Evolutionary conservation across 1,140 invertebrate species (phyloP).

Genomic region (Zaprionus capensis): DNA sequence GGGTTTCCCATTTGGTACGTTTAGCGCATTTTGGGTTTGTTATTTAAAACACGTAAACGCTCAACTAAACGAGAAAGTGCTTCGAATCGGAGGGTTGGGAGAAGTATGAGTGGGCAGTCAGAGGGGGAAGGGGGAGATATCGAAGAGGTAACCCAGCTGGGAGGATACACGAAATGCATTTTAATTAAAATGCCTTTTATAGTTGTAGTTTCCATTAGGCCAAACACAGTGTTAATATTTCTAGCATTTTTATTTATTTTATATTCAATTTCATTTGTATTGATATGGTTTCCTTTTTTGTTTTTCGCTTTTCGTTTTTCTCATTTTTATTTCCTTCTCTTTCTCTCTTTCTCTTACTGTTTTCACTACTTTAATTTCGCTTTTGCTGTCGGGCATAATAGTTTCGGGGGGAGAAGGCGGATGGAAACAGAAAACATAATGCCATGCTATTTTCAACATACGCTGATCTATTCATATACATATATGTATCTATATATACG

Average conservation of each 20-base stretch:
- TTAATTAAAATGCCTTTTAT: slow-evolving; percentile 39
- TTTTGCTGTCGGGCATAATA: slow-evolving; percentile 51
- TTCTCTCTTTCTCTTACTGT: slow-evolving; percentile 7
- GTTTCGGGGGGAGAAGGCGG: slow-evolving; percentile 15
- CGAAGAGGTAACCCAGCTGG: not conserved
- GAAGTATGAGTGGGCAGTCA: not conserved
- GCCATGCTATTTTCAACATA: slow-evolving; percentile 28
- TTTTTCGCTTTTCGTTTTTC: slow-evolving; percentile 33
- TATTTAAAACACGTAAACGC: slow-evolving; percentile 51
- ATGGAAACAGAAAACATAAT: slow-evolving; percentile 53
- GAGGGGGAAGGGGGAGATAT: too few relatives aligned
- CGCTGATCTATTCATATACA: not conserved
- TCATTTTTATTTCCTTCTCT: slow-evolving; percentile 28
- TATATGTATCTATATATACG: slow-evolving; percentile 57
- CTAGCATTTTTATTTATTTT: slow-evolving; percentile 76
- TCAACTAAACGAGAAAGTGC: slow-evolving; percentile 27
- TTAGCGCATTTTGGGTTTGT: slow-evolving; percentile 45
- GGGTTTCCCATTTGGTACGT: slow-evolving; percentile 34
- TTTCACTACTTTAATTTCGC: slow-evolving; percentile 67
- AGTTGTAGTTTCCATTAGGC: slow-evolving; percentile 27
- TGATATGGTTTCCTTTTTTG: slow-evolving; percentile 64
- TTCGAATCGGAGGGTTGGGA: not conserved
- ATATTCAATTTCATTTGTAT: slow-evolving; percentile 78
- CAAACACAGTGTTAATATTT: slow-evolving; percentile 71
- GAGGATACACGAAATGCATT: slow-evolving; percentile 21